Evolutionary conservation across 2,888 invertebrate genomes (phyloP).

Genomic region (Zaprionus bogoriensis): DNA sequence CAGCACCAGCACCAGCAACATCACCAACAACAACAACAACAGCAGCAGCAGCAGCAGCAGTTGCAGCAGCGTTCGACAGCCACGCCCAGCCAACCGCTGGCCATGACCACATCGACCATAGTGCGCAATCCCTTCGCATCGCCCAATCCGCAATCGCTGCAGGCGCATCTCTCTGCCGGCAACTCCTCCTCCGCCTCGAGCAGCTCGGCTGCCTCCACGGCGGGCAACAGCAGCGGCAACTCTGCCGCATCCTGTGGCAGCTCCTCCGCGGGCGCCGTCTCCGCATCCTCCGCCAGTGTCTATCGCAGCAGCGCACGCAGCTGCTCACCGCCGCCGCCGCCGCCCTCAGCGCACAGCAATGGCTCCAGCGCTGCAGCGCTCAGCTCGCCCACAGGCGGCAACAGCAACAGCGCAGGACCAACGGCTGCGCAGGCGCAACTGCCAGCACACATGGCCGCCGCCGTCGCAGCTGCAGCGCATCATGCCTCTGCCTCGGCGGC

Average conservation of each 20-base stretch:
- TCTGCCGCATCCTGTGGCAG: constrained; percentile 20
- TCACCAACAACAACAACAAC: not conserved
- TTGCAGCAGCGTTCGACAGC: too few relatives aligned
- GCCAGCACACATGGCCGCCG: constrained; percentile 67
- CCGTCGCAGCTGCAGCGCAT: constrained; percentile 72
- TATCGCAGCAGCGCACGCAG: constrained; percentile 63
- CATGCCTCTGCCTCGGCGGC: constrained; percentile 48
- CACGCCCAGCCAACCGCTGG: constrained; percentile 64
- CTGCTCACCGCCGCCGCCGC: constrained; percentile 54
- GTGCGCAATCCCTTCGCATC: constrained; percentile 82
- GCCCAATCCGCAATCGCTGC: constrained; percentile 73
- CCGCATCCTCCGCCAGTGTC: constrained; percentile 8
- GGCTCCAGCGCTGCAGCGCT: constrained; percentile 40
- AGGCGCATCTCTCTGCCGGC: constrained; percentile 30
- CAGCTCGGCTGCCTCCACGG: constrained; percentile 27
- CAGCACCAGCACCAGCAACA: not conserved
- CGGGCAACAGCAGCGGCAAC: constrained; percentile 9
- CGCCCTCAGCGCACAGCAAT: constrained; percentile 59
- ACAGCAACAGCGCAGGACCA: constrained; percentile 2
- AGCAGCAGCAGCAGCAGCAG: not conserved
- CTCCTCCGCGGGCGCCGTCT: constrained; percentile 7
- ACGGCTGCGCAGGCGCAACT: constrained; percentile 50
- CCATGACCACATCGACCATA: constrained; percentile 79
- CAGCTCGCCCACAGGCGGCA: constrained; percentile 51
- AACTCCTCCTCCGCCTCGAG: constrained; percentile 40